Conservation (phyloP, 2,888 invertebrate genomes). For the Drosophila pseudotalamancana region DNA sequence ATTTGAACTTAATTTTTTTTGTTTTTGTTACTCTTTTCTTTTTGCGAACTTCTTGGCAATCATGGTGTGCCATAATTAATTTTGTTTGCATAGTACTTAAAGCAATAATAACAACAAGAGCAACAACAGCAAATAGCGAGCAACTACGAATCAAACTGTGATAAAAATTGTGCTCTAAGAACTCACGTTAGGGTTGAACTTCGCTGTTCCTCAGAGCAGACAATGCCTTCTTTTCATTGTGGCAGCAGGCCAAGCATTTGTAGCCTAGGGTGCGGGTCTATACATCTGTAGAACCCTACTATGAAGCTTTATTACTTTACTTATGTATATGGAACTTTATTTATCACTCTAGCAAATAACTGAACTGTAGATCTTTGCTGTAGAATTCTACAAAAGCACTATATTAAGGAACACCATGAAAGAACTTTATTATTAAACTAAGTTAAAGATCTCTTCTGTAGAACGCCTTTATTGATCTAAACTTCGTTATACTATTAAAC, state of each 20-base stretch:
- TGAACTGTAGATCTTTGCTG: neutral
- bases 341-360: neutral
- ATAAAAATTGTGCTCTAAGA: constrained; percentile 26
- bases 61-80: constrained; percentile 55
- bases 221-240: constrained; percentile 14
- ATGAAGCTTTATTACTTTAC: no score
- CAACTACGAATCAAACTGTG: constrained; percentile 34
- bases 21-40: constrained; percentile 5
- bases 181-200: constrained; percentile 7
- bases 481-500: no score
- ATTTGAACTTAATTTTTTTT: constrained; percentile 38
- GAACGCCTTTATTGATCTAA: no score
- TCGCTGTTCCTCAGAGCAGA: neutral
- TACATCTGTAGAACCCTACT: neutral
- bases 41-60: constrained; percentile 53
- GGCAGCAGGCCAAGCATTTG: neutral
- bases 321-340: no score
- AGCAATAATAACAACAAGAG: constrained; percentile 45
- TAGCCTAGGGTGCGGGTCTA: no score
- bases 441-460: no score
- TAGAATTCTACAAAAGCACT: no score
- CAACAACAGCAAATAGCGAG: neutral
- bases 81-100: constrained; percentile 64
- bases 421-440: no score
- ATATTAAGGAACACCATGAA: no score